Conservation (phyloP, 2,113 vertebrate species). For the Fulmarus glacialis region DNA sequence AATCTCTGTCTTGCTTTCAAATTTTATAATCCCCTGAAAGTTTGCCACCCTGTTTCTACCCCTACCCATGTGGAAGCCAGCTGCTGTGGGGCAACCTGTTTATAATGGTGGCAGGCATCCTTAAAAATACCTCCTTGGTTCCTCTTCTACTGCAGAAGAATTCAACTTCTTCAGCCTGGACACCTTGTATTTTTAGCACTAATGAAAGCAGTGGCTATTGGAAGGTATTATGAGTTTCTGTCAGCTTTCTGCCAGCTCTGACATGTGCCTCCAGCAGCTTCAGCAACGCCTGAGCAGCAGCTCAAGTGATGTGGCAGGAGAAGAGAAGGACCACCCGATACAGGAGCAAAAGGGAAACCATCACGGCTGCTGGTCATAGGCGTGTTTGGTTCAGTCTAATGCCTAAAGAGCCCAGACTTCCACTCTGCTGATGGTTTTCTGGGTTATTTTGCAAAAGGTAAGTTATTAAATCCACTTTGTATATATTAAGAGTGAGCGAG, state of each 20-base stretch:
- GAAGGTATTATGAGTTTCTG: neutral
- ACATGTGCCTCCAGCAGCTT: neutral
- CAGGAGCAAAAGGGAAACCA: neutral
- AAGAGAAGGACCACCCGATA: neutral
- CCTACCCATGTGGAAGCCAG: neutral
- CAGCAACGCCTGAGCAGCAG: neutral
- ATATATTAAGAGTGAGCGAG: neutral
- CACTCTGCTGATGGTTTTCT: neutral
- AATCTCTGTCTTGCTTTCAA: neutral
- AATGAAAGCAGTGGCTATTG: neutral
- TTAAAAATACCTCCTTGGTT: neutral
- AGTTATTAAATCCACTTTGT: neutral
- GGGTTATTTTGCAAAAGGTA: neutral
- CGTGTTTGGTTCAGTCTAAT: rapidly evolving
- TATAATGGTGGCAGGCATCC: neutral
- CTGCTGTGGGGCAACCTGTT: neutral
- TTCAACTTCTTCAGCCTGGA: neutral
- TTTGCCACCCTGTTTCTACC: neutral
- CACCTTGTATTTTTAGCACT: neutral
- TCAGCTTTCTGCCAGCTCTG: neutral
- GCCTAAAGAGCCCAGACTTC: neutral
- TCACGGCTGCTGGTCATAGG: rapidly evolving
- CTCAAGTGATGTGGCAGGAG: neutral
- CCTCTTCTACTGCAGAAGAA: neutral
- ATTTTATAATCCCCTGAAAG: neutral